These are phyloP conservation scores for Pediacus dermestoides DNA, from an alignment of 2,888 invertebrate genomes.

Conservation along the genomic window DNA sequence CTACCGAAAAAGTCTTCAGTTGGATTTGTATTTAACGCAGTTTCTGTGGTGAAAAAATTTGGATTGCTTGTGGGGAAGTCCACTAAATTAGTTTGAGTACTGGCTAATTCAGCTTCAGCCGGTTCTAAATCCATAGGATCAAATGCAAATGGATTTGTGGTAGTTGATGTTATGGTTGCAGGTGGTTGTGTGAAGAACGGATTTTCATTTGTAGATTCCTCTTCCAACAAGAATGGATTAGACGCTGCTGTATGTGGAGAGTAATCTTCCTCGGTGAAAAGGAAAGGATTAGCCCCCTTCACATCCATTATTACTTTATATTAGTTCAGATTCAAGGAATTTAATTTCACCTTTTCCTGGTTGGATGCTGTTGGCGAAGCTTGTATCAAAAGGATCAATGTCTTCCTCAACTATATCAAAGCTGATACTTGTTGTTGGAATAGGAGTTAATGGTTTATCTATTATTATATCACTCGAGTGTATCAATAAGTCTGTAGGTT, in stretches of 20 bases:
- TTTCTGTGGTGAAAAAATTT: conserved; percentile 3
- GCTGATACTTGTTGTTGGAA: conserved; percentile 39
- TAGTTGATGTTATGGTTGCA: conserved; percentile 37
- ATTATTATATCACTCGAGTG: conserved; percentile 38
- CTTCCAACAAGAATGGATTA: conserved; percentile 67
- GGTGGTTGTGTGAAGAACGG: conserved; percentile 62
- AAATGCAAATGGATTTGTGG: conserved; percentile 67
- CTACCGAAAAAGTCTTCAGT: conserved; percentile 18
- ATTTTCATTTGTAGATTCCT: conserved; percentile 55
- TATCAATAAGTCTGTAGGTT: conserved; percentile 37
- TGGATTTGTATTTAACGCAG: no score
- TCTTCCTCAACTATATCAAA: conserved; percentile 53
- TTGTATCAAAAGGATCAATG: conserved; percentile 81
- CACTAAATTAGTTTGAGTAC: conserved; percentile 11
- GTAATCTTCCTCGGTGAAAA: conserved; percentile 64
- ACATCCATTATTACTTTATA: conserved; percentile 40
- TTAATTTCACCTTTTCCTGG: conserved; percentile 77
- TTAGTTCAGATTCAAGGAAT: conserved; percentile 72
- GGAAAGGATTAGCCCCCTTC: conserved; percentile 71
- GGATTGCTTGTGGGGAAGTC: conserved; percentile 11
- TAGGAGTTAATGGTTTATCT: conserved; percentile 48
- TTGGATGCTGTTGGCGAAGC: conserved; percentile 68
- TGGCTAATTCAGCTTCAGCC: conserved; percentile 34
- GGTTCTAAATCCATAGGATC: conserved; percentile 48
- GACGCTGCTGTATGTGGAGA: conserved; percentile 55